These are phyloP conservation scores for Campopleginae sp. DNA, from an alignment of 2,888 invertebrate genomes.

Conservation along the genomic window DNA sequence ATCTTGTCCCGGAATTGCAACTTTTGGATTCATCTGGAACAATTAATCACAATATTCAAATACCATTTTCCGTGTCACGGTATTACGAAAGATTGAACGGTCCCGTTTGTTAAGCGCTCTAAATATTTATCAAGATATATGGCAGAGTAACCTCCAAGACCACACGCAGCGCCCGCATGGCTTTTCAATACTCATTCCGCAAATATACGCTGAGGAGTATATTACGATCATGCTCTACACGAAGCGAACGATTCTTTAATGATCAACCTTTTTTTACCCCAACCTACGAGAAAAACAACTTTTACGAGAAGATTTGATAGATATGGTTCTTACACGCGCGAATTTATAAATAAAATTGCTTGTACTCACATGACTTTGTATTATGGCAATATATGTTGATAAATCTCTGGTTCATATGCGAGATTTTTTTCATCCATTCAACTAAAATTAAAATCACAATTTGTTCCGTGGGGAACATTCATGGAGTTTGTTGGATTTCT, in stretches of 20 bases:
- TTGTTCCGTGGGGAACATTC: too few relatives aligned
- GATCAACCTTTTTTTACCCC: neutral
- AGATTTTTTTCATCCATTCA: too few relatives aligned
- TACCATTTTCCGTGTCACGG: neutral
- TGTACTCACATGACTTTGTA: neutral
- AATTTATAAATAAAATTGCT: neutral
- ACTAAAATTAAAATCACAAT: too few relatives aligned
- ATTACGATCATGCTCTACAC: slow-evolving; percentile 10
- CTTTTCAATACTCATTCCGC: slow-evolving; percentile 32
- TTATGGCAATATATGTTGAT: neutral
- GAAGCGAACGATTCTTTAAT: neutral
- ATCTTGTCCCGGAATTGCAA: neutral
- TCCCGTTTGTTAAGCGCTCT: slow-evolving; percentile 11
- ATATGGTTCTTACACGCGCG: neutral
- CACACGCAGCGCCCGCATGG: slow-evolving; percentile 26
- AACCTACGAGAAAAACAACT: slow-evolving; percentile 5
- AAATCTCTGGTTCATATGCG: neutral
- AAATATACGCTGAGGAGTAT: slow-evolving; percentile 32
- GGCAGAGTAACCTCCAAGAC: slow-evolving; percentile 13
- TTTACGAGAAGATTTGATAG: neutral
- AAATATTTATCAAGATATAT: slow-evolving; percentile 51
- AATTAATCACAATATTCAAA: neutral
- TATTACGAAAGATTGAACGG: neutral
- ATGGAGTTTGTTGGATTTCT: too few relatives aligned
- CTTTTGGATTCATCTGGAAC: neutral